Conservation (phyloP, 2,888 invertebrate species). For the Spatulosminthurus flaviceps region DNA sequence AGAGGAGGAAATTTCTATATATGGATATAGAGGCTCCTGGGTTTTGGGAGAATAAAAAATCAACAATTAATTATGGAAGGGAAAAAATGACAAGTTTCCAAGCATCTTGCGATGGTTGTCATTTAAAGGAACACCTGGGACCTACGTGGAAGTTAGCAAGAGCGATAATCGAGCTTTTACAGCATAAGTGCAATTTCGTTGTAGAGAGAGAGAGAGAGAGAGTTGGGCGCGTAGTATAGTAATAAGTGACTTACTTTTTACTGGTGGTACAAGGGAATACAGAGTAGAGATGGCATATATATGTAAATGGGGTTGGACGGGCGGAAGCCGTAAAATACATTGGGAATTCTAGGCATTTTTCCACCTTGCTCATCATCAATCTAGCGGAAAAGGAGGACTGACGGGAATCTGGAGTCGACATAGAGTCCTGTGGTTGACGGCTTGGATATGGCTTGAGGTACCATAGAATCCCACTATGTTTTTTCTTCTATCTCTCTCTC, state of each 20-base stretch:
- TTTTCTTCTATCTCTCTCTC: too few species aligned
- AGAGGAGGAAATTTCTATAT: too few species aligned
- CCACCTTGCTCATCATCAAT: conserved; percentile 10
- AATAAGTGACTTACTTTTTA: too few species aligned
- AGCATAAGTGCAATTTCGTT: neutral
- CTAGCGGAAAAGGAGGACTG: conserved; percentile 11
- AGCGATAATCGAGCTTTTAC: conserved; percentile 9
- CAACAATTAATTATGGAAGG: conserved; percentile 6
- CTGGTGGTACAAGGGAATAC: too few species aligned
- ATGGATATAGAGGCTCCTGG: neutral
- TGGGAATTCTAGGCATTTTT: neutral
- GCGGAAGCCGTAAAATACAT: neutral
- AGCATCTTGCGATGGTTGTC: neutral
- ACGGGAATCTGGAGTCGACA: neutral
- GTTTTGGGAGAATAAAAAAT: neutral
- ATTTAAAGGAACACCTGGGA: conserved; percentile 14
- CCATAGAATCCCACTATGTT: too few species aligned
- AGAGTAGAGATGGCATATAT: too few species aligned
- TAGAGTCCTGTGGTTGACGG: neutral
- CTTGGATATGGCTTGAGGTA: neutral
- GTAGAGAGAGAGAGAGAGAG: neutral
- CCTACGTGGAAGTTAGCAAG: neutral
- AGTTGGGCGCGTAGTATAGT: too few species aligned
- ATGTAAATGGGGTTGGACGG: neutral
- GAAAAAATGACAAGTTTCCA: conserved; percentile 4